Evolutionary conservation across 2,113 vertebrate species (phyloP), one percentile per base, ranked within the genome.

Genomic region (Pangasianodon hypophthalmus): DNA sequence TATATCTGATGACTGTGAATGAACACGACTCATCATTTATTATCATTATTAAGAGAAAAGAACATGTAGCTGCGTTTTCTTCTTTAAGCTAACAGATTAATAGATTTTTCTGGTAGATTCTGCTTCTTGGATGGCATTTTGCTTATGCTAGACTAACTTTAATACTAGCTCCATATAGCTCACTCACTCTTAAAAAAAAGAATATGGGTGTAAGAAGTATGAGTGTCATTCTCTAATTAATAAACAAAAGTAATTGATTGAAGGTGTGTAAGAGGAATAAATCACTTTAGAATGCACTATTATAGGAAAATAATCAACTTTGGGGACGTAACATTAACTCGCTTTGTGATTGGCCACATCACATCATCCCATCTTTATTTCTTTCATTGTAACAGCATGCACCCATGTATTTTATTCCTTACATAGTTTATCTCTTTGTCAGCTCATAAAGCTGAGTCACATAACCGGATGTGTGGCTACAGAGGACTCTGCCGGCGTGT

Each of bases 401-500:
- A n/a, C 5, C 50, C 52, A 77, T 24, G 41, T 77, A 9, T 77
- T 41, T 77, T 52, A 52, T n/a, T n/a, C 18, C 13, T 29, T 26
- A 48, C 2, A 79, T 46, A 79, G 77, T 52, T n/a, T 52, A 52
- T 84, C 82, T 90, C 37, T 90, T 73, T 64, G 71, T 79, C 83
- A 96, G 95, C 92, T 48, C 90, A 92, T 67, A 93, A 95, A 88
- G 90, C 92, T 84, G 95, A 94, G 52, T 90, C 91, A 89, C 94
- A 95, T 88, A 94, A 95, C 73, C 95, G 94, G 95, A 95, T 95
- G 1, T 96, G 95, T 93, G 95, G 95, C 73, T 94, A 95, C 91
- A 95, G 94, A 95, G 95, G 95, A 95, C 94, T 95, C 92, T 96
- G 95, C 93, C 94, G 95, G 73, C 94, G 95, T 91, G 95, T 94